A percentile compares a stretch with the other conserved stretches of the same genome.
Conservation (phyloP, 2,888 invertebrate species). For the Bombylius major region DNA sequence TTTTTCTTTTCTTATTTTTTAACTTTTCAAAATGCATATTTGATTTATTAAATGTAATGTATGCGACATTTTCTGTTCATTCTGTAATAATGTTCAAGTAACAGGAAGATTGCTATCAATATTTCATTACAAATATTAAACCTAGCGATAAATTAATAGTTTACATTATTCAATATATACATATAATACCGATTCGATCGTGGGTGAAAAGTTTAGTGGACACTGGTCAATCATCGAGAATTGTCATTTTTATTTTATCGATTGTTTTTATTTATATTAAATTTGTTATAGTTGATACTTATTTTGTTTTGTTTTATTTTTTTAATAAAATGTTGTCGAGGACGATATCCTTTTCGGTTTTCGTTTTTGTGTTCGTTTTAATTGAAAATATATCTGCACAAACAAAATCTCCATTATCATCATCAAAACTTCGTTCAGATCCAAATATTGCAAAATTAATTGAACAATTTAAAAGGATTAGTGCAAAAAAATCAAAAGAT, state of each 20-base stretch:
- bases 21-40: too few relatives aligned
- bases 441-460: constrained; percentile 26
- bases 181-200: background rate
- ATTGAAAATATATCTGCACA: too few relatives aligned
- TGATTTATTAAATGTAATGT: too few relatives aligned
- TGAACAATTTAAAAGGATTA: constrained; percentile 25
- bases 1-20: background rate
- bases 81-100: background rate
- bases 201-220: constrained; percentile 5
- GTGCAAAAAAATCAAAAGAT: constrained; percentile 23
- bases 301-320: too few relatives aligned
- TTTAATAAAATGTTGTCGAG: too few relatives aligned
- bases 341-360: too few relatives aligned
- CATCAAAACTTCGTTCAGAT: constrained; percentile 20
- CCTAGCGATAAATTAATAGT: constrained; percentile 12
- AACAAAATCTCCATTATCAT: background rate
- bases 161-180: constrained; percentile 1
- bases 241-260: background rate
- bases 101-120: constrained; percentile 1
- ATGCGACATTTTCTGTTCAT: background rate
- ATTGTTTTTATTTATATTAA: background rate
- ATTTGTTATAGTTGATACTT: too few relatives aligned
- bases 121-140: constrained; percentile 1
- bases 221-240: constrained; percentile 10
- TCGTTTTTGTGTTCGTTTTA: too few relatives aligned